These are phyloP conservation scores for Myopa testacea DNA, from an alignment of 2,888 invertebrate species.

Conservation along the genomic window DNA sequence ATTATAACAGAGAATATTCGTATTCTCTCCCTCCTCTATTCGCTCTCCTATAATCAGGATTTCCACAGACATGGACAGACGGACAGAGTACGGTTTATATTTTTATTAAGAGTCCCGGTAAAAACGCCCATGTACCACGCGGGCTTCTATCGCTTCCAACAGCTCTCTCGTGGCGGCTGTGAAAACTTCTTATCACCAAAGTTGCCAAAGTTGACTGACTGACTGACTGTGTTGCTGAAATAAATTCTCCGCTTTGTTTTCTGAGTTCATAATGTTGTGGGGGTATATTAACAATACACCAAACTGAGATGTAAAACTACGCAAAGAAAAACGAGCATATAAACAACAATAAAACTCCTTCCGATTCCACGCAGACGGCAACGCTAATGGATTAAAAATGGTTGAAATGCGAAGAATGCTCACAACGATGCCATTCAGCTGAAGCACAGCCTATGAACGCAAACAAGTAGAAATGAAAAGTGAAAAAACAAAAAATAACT, in stretches of 20 bases:
- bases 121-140: no score
- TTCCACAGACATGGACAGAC: no score
- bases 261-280: neutral
- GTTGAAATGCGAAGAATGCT: neutral
- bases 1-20: no score
- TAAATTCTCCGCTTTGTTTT: neutral
- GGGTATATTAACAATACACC: neutral
- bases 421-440: constrained; percentile 17
- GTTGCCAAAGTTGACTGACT: neutral
- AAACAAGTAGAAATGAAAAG: neutral
- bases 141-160: no score
- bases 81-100: no score
- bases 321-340: no score
- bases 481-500: neutral
- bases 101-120: no score
- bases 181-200: neutral
- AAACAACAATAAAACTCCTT: neutral
- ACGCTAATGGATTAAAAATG: constrained; percentile 34
- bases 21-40: no score
- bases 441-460: neutral
- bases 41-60: no score
- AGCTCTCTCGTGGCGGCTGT: neutral
- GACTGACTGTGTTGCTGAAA: neutral
- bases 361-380: neutral
- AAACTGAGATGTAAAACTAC: neutral